Base-by-base conservation (phyloP, 2,888 invertebrate genomes). In the Stenchaetothrips biformis region DNA sequence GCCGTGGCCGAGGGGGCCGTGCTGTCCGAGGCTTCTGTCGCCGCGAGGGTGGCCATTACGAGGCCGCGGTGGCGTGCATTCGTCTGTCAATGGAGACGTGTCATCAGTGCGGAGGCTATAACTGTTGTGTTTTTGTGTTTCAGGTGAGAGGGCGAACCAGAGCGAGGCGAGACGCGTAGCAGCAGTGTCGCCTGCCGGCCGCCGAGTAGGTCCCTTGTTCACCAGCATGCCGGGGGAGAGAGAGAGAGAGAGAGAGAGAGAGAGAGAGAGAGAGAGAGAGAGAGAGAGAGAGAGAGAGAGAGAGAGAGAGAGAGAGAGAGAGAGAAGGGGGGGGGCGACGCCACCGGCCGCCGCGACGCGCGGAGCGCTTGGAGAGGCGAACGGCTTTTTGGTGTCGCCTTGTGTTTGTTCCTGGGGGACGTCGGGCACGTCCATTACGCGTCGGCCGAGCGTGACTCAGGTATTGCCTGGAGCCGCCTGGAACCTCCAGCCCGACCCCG, bases 331-430 rank as follows among this genome's bases (percentile, higher is more conserved):
- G 1, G 53, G 13, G 53, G n/a, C n/a, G n/a, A n/a, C n/a, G n/a
- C n/a, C n/a, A n/a, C n/a, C n/a, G n/a, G n/a, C n/a, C 18, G 9
- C 4, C 13, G 53, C 37, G 37, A 37, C 37, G 37, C 37, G 37
- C 37, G 37, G 37, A 37, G 37, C 37, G 37, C 37, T 37, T 37
- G 37, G 37, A 37, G 37, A 37, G 37, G 37, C 37, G 4, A 18
- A 74, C 67, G 25, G 67, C 25, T 25, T 74, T 74, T 74, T 8
- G 67, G 67, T 74, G 67, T 74, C 67, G 21, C 67, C 67, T 25
- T 25, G 25, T 25, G 67, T 74, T 74, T 74, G 67, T 74, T 11
- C 67, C 11, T 9, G 37, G 37, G 37, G 37, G 37, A 37, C 37
- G 37, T 37, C 37, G 37, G 37, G 37, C 2, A 37, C 37, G 37